phyloP scores from a whole-genome alignment of 2,888 invertebrate species.

The Perithous albicinctus region DNA sequence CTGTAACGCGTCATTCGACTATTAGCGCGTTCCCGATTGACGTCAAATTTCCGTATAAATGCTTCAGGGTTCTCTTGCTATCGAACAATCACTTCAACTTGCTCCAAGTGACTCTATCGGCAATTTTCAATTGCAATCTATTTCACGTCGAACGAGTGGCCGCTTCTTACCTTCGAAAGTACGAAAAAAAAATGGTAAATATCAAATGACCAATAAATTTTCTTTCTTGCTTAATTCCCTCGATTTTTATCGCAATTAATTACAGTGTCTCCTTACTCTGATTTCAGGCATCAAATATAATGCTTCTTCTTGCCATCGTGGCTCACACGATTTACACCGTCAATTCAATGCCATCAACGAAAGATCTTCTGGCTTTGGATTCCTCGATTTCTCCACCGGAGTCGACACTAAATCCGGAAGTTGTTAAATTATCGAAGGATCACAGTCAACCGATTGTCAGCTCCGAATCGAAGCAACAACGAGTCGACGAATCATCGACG shows the following conservation, averaged over 20 bases:
- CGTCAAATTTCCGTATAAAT: constrained; percentile 82
- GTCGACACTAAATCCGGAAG: not conserved
- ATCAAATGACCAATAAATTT: not conserved
- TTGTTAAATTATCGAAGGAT: not conserved
- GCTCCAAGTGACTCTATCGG: constrained; percentile 33
- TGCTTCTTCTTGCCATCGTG: constrained; percentile 26
- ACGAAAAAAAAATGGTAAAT: constrained; percentile 53
- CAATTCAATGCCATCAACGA: constrained; percentile 48
- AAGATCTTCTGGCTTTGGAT: not conserved
- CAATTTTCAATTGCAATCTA: not conserved
- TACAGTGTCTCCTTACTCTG: not conserved
- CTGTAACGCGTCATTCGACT: constrained; percentile 78
- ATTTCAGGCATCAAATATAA: constrained; percentile 52
- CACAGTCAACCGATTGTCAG: not conserved
- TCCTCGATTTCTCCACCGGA: not conserved
- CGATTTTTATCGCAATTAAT: not conserved
- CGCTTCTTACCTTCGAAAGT: not conserved
- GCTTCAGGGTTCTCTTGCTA: constrained; percentile 64
- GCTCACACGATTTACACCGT: not conserved
- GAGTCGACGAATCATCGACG: not conserved
- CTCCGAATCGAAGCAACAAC: not conserved
- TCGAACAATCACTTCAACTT: constrained; percentile 58
- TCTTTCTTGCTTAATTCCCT: too few relatives aligned
- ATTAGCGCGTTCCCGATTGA: constrained; percentile 82
- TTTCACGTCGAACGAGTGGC: not conserved